A percentile compares a stretch with the other conserved stretches of the same genome.
These are phyloP conservation scores for Notocelia uddmanniana DNA, from an alignment of 2,888 invertebrate genomes.

Conservation along the genomic window DNA sequence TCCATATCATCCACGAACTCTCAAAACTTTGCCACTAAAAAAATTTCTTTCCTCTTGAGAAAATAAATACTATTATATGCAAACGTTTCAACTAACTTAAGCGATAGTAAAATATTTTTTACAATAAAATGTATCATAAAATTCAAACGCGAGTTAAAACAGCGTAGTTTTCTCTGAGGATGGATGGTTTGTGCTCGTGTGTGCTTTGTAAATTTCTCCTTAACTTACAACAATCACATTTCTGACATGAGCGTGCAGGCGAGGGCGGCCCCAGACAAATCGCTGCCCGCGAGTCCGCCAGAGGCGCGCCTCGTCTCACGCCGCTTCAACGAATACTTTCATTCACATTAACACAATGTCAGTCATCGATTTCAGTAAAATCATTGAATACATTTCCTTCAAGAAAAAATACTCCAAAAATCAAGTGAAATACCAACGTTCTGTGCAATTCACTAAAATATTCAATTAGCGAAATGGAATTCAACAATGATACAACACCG, in stretches of 20 bases:
- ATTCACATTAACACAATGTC: slow-evolving; percentile 75
- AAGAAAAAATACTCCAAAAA: slow-evolving; percentile 83
- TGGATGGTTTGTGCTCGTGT: slow-evolving; percentile 85
- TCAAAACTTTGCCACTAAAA: slow-evolving; percentile 71
- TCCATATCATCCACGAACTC: slow-evolving; percentile 73
- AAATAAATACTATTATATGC: slow-evolving; percentile 84
- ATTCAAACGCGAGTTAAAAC: slow-evolving; percentile 84
- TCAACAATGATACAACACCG: slow-evolving; percentile 78
- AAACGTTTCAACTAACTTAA: slow-evolving; percentile 84
- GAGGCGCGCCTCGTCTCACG: slow-evolving; percentile 52
- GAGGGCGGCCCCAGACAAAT: slow-evolving; percentile 44
- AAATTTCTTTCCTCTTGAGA: slow-evolving; percentile 69
- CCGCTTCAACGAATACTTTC: slow-evolving; percentile 64
- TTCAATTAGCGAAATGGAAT: slow-evolving; percentile 72
- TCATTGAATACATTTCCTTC: slow-evolving; percentile 77
- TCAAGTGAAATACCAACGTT: slow-evolving; percentile 85
- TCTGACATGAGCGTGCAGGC: slow-evolving; percentile 60
- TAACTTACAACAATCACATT: slow-evolving; percentile 82
- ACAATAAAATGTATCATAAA: slow-evolving; percentile 85
- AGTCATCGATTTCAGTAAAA: slow-evolving; percentile 79
- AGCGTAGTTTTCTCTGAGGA: slow-evolving; percentile 81
- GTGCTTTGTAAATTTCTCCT: slow-evolving; percentile 80
- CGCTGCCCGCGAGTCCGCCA: neutral
- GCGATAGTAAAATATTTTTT: slow-evolving; percentile 84
- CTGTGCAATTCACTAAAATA: slow-evolving; percentile 83